phyloP scores from a whole-genome alignment of 2,113 vertebrate species.

The Equus przewalskii region DNA sequence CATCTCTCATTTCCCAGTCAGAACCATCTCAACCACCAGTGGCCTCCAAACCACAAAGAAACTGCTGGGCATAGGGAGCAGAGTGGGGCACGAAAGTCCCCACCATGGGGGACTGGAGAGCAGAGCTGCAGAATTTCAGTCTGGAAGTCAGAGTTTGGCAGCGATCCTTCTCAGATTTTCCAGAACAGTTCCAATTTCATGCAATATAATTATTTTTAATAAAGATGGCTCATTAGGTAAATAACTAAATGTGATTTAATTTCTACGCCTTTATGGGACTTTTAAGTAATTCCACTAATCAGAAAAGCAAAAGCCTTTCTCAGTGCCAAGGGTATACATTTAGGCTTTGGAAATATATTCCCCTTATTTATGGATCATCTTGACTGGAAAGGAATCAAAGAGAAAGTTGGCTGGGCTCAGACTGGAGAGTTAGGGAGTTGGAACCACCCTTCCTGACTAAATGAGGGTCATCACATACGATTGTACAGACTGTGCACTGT shows the following conservation, averaged over 20 bases:
- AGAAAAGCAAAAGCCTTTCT: not conserved
- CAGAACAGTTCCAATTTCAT: conserved; percentile 57
- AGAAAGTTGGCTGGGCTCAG: not conserved
- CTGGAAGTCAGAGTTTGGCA: not conserved
- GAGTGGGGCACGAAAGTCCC: not conserved
- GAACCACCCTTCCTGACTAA: not conserved
- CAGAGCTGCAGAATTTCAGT: not conserved
- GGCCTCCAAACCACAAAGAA: not conserved
- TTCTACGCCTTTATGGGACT: conserved; percentile 3
- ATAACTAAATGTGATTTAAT: conserved; percentile 47
- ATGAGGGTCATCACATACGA: not conserved
- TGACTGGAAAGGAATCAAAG: not conserved
- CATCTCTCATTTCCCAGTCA: not conserved
- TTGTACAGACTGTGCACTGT: not conserved
- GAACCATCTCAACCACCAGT: not conserved
- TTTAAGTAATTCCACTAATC: conserved; percentile 32
- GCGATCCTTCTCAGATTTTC: conserved; percentile 45
- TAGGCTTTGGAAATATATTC: conserved; percentile 10
- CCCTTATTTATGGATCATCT: not conserved
- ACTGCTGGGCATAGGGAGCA: not conserved
- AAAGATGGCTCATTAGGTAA: conserved; percentile 55
- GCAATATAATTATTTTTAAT: conserved; percentile 29
- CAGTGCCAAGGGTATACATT: not conserved
- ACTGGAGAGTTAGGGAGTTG: not conserved
- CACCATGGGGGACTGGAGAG: not conserved